Evolutionary conservation across 2,113 vertebrate genomes (phyloP).

Genomic region (Hemiscyllium ocellatum): DNA sequence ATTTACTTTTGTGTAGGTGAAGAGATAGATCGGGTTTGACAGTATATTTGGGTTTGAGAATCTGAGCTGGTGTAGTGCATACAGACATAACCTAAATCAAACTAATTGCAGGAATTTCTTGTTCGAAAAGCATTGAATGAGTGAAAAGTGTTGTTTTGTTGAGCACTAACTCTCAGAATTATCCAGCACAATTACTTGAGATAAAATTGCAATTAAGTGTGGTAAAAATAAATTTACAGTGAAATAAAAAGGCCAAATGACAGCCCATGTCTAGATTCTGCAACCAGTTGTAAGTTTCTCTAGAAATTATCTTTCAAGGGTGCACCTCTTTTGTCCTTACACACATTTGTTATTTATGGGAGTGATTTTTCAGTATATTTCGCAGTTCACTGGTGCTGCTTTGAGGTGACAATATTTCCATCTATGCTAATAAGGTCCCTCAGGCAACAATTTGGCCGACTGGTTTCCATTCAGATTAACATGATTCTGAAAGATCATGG

Average conservation of each 20-base stretch:
- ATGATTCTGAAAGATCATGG: background rate
- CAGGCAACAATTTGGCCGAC: background rate
- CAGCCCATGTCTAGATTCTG: background rate
- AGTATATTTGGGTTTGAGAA: background rate
- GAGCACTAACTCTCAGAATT: background rate
- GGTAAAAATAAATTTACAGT: background rate
- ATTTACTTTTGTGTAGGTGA: background rate
- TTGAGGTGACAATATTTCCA: constrained; percentile 26
- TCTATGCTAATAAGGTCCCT: constrained; percentile 14
- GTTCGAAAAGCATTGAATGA: background rate
- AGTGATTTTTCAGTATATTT: background rate
- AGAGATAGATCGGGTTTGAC: background rate
- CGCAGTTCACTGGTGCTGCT: background rate
- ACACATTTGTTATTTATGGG: background rate
- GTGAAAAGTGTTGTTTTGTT: background rate
- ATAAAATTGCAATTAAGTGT: background rate
- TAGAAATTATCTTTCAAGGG: background rate
- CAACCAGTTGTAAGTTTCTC: background rate
- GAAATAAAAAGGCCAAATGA: background rate
- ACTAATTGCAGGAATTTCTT: background rate
- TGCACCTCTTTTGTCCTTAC: background rate
- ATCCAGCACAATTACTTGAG: background rate
- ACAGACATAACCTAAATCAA: background rate
- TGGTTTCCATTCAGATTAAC: constrained; percentile 20
- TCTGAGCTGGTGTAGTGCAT: background rate